Evolutionary conservation across 1,140 invertebrate species (phyloP), one percentile per base, ranked within the genome.

Genomic region (Drosophila yakuba): DNA sequence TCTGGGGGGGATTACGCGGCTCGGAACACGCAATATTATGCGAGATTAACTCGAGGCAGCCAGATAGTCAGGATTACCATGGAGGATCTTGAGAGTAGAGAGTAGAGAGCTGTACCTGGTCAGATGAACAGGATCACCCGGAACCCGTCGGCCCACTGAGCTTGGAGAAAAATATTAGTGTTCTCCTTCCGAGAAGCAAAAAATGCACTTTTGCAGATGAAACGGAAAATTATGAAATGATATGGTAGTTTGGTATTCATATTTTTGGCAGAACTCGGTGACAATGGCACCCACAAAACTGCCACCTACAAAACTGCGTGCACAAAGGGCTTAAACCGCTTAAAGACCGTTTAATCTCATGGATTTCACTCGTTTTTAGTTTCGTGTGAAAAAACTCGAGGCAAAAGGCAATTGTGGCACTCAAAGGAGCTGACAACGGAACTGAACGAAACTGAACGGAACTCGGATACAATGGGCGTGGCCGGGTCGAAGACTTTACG

Each of bases 241-340:
- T 52, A 52, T 52, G 50, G 32, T 36, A 20, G 50, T 17, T 17
- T 17, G 17, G 17, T 17, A 17, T 52, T 32, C 50, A 52, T 52
- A 52, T 36, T 52, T 52, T 52, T 45, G 14, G 4, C 25, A 64
- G 39, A 66, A 44, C 39, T 52, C 28, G 48, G 28, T 12, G 44
- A 36, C 48, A 68, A 68, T 68, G 64, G 45, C 80, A 79, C 69
- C 20, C 20, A 20, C 20, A 20, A 84, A 59, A 81, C 86, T 78
- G 74, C 82, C 82, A 89, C 83, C 84, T 88, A 69, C 71, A 64
- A 89, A 89, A 83, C 83, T 72, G 48, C 38, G 7, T 36, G 60
- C 63, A 89, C 84, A 89, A 88, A 86, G 74, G 83, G 83, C 71
- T 88, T 89, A 86, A 86, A 88, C 79, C 83, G 83, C 83, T 88